Base-by-base conservation (phyloP, 2,888 invertebrate species). In the Drosophila anceps region DNA sequence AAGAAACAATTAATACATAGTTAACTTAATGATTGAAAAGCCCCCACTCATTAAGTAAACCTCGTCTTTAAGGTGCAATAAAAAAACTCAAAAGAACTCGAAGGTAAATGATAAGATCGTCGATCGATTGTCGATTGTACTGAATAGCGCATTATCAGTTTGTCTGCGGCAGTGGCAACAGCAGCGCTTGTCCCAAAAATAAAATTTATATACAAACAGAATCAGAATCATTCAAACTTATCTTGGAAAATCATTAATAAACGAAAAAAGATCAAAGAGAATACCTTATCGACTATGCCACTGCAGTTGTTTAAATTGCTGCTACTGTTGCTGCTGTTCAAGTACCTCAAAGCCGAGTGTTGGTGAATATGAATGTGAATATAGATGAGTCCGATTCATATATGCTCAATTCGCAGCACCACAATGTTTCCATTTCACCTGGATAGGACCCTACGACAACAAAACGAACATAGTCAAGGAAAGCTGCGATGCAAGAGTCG, bases 401-500 rank as follows among this genome's bases (percentile, higher is more conserved):
- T 61, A 24, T 55, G 41, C 55, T 35, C 51, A 18, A 53, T 61
- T 24, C 24, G 31, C 54, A 91, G 91, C 88, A 58, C 91, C 93
- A 0, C 94, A 94, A 86, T 96, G 96, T 87, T 96, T 94, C 91
- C 94, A 95, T 75, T 96, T 95, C 88, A 95, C 96, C 0, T 96
- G 96, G 96, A 92, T 96, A 3, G 96, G 96, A 0, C 95, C 95
- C 0, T 93, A 94, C 72, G 95, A 91, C 80, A 94, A 94, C 88
- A 95, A 95, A 78, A 92, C 93, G 29, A 94, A 94, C 75, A 94
- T 94, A 62, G 91, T 91, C 4, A 94, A 94, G 77, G 94, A 94
- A 1, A 95, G 94, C 15, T 95, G 95, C 78, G 92, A 93, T 20
- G 93, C 94, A 29, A 93, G 94, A 43, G 94, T 95, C 4, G 92